Percentiles rank a stretch among this genome's conserved stretches.
Evolutionary conservation across 92 coral and sea anemone species (phyloP).

Genomic region (Palythoa grandiflora): DNA sequence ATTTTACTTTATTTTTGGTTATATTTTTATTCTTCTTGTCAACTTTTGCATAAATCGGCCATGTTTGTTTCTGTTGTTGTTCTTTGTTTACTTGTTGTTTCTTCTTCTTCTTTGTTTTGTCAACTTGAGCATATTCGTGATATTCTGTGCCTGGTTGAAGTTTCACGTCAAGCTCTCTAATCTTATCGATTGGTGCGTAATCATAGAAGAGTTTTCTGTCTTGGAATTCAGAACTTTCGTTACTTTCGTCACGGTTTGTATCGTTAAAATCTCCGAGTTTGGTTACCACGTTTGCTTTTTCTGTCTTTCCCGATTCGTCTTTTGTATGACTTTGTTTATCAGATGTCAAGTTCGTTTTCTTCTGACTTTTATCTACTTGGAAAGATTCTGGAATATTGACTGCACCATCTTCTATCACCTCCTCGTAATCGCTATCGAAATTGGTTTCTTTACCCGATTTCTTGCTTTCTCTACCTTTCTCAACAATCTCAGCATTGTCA

Average conservation of each 20-base stretch:
- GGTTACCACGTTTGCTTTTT: neutral
- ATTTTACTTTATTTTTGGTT: neutral
- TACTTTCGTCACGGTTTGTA: neutral
- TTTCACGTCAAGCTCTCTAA: neutral
- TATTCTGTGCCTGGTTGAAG: neutral
- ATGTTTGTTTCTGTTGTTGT: neutral
- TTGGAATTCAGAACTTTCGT: neutral
- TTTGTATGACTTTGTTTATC: neutral
- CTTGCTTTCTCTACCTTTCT: neutral
- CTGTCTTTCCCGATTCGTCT: neutral
- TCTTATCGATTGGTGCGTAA: conserved; percentile 21
- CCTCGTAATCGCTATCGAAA: conserved; percentile 31
- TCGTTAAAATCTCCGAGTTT: neutral
- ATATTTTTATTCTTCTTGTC: conserved; percentile 4
- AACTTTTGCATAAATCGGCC: conserved; percentile 9
- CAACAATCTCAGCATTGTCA: neutral
- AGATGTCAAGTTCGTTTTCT: neutral
- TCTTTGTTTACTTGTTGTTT: neutral
- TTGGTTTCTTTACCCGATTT: neutral
- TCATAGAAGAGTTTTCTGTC: conserved; percentile 1
- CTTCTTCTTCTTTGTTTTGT: conserved; percentile 31
- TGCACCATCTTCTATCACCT: neutral
- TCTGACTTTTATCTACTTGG: conserved; percentile 25
- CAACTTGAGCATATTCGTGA: conserved; percentile 35
- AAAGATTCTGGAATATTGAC: neutral